phyloP scores from a whole-genome alignment of 2,797 vertebrate species.

The Distichodus sexfasciatus region DNA sequence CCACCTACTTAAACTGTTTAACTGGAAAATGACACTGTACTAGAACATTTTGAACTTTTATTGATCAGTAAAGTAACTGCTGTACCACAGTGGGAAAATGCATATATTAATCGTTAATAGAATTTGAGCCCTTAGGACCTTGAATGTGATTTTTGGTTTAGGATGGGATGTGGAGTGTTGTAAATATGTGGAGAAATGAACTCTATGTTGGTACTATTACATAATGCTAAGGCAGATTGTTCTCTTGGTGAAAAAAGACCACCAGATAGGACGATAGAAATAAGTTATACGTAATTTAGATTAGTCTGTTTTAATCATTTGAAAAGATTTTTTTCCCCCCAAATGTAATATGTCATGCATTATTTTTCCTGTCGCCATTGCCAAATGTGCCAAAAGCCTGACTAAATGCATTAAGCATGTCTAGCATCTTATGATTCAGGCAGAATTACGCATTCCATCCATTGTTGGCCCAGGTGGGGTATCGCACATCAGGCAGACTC shows the following conservation, averaged over 20 bases:
- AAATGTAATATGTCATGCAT: neutral
- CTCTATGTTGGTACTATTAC: neutral
- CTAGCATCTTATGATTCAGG: neutral
- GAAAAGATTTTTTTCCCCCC: neutral
- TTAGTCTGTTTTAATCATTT: no score
- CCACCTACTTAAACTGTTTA: no score
- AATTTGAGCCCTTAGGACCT: neutral
- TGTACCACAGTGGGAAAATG: no score
- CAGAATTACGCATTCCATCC: neutral
- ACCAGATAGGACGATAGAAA: neutral
- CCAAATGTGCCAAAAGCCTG: neutral
- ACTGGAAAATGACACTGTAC: no score
- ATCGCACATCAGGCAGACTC: neutral
- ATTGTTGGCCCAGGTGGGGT: neutral
- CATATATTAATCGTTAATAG: no score
- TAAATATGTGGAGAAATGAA: neutral
- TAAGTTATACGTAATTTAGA: neutral
- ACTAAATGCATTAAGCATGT: neutral
- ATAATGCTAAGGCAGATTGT: neutral
- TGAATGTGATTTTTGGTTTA: no score
- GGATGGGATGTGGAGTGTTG: no score
- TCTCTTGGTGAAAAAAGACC: neutral
- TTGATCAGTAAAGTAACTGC: no score
- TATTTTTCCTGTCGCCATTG: neutral
- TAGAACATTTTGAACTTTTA: no score